Evolutionary conservation across 2,888 invertebrate species (phyloP), one percentile per base, ranked within the genome.

Genomic region (Conops quadrifasciatus): DNA sequence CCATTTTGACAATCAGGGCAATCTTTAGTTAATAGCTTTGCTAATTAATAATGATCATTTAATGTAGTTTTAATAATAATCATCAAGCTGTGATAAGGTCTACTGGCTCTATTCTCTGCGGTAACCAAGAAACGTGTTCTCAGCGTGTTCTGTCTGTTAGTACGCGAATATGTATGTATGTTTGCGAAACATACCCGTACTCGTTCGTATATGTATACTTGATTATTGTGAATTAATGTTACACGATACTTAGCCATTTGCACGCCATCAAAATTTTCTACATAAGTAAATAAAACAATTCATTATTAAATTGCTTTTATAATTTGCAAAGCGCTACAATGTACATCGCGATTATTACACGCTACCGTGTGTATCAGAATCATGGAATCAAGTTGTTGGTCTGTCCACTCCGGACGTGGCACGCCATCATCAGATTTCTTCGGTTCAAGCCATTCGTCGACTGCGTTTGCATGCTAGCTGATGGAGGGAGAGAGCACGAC

Each of bases 241-340:
- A 36, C 36, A 36, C 36, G 36, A 36, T 36, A 36, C 9, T 68
- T 30, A 49, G 60, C 60, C 16, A 49, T 24, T 21, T 47, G 60
- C 67, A 67, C 68, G 68, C 68, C 19, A 68, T 68, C 4, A 19
- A 15, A 51, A 49, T 66, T 51, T 43, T 28, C 24, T 53, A 58
- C 11, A 43, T 60, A 66, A 71, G 66, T 71, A 71, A 66, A 71
- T 71, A 66, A 30, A 71, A 66, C 66, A 66, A 71, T 66, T 71
- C 71, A 71, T 71, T 66, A 66, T 51, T 59, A 60, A 71, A 60
- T 66, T 66, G 71, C 65, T 71, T 60, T 70, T 64, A 47, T 45
- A 64, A 70, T 64, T 70, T 70, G 69, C 56, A 56, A 30, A 64
- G 70, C 30, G 16, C 26, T 21, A 36, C 53, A 26, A 26, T 62